Conservation (phyloP, 2,888 invertebrate genomes). For the Apamea crenata region DNA sequence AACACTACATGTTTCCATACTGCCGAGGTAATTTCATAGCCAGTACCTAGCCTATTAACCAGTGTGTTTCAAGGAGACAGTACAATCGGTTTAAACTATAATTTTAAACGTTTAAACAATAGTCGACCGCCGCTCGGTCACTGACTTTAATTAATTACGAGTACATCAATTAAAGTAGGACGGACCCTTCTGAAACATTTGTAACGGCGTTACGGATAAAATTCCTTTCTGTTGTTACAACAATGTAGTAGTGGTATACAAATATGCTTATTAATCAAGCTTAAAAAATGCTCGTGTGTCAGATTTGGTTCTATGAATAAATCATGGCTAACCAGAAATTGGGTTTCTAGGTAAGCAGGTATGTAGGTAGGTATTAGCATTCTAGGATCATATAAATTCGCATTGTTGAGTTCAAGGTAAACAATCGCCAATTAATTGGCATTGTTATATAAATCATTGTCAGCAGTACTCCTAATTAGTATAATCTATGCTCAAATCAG, state of each 20-base stretch:
- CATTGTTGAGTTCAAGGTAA: conserved; percentile 51
- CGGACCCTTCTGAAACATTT: conserved; percentile 67
- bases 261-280: conserved; percentile 2
- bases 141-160: conserved; percentile 78
- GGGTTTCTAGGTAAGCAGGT: conserved; percentile 11
- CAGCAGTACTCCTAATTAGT: conserved; percentile 44
- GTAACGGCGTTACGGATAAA: conserved; percentile 41
- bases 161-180: conserved; percentile 75
- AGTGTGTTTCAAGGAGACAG: conserved; percentile 56
- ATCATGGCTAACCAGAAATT: conserved; percentile 10
- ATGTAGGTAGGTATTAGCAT: conserved; percentile 25
- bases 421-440: conserved; percentile 47
- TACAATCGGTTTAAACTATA: conserved; percentile 53
- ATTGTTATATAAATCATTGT: conserved; percentile 52
- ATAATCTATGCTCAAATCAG: conserved; percentile 42
- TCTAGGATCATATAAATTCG: conserved; percentile 27
- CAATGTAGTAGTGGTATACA: conserved; percentile 27
- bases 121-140: conserved; percentile 73
- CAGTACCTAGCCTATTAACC: conserved; percentile 1
- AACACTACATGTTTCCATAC: conserved; percentile 54
- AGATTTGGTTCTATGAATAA: conserved; percentile 9
- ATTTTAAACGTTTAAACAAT: conserved; percentile 64
- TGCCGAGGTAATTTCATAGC: conserved; percentile 48
- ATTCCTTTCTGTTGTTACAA: conserved; percentile 58
- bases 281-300: not conserved